Percentiles rank a stretch among this genome's conserved stretches.
These are phyloP conservation scores for Empis livida DNA, from an alignment of 2,888 invertebrate species.

Conservation along the genomic window DNA sequence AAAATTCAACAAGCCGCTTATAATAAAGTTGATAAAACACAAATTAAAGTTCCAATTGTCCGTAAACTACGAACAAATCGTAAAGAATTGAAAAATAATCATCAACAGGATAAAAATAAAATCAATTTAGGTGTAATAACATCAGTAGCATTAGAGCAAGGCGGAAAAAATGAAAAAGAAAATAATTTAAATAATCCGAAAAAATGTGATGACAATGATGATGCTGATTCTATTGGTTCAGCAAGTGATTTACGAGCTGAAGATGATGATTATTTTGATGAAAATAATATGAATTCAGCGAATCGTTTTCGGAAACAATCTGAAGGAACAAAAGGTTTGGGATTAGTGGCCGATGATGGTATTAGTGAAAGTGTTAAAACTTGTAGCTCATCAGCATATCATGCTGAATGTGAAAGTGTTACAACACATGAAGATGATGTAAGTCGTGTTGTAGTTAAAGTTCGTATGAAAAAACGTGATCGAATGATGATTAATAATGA, in stretches of 20 bases:
- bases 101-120: conserved; percentile 23
- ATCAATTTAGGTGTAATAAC: conserved; percentile 15
- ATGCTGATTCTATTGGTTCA: conserved; percentile 58
- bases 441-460: conserved; percentile 39
- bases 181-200: conserved; percentile 10
- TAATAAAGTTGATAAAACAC: conserved; percentile 39
- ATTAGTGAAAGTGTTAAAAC: conserved; percentile 51
- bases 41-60: conserved; percentile 32
- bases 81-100: conserved; percentile 17
- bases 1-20: conserved; percentile 38
- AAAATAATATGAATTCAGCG: conserved; percentile 28
- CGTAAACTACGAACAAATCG: conserved; percentile 38
- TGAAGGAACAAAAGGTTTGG: not conserved
- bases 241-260: conserved; percentile 53
- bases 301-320: conserved; percentile 28
- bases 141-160: conserved; percentile 18
- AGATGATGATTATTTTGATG: conserved; percentile 37
- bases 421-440: conserved; percentile 47
- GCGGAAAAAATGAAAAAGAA: conserved; percentile 12
- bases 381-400: conserved; percentile 55
- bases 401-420: conserved; percentile 58
- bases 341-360: conserved; percentile 37
- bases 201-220: conserved; percentile 34
- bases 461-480: conserved; percentile 38
- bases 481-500: conserved; percentile 23